Conservation (phyloP, 2,113 vertebrate genomes). For the Daphoenositta chrysoptera region DNA sequence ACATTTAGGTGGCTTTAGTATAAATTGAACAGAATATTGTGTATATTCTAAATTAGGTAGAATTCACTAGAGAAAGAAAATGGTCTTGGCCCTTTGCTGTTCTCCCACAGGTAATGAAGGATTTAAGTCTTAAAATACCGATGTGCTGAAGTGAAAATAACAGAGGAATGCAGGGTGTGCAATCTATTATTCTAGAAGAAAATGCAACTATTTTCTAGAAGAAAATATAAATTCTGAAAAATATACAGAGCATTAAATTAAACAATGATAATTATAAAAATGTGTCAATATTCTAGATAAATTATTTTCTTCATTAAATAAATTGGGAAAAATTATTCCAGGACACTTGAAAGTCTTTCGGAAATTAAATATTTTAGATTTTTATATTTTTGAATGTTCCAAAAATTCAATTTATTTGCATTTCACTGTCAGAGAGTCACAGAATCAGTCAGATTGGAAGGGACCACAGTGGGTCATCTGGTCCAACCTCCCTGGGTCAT, state of each 20-base stretch:
- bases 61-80: background rate
- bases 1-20: background rate
- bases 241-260: background rate
- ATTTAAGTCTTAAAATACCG: background rate
- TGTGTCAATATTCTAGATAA: background rate
- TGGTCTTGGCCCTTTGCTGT: background rate
- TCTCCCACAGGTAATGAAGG: background rate
- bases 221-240: background rate
- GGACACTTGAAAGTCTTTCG: background rate
- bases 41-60: background rate
- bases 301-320: background rate
- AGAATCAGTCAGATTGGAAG: fast-evolving
- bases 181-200: background rate
- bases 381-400: background rate
- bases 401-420: background rate
- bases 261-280: background rate
- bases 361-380: background rate
- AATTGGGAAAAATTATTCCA: background rate
- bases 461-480: background rate
- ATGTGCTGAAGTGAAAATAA: background rate
- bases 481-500: background rate
- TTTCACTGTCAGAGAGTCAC: background rate
- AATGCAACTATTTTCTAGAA: background rate
- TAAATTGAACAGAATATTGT: background rate
- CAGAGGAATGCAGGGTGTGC: fast-evolving